These are phyloP conservation scores for Blastomussa wellsi DNA, from an alignment of 92 coral and sea anemone genomes.

Conservation along the genomic window DNA sequence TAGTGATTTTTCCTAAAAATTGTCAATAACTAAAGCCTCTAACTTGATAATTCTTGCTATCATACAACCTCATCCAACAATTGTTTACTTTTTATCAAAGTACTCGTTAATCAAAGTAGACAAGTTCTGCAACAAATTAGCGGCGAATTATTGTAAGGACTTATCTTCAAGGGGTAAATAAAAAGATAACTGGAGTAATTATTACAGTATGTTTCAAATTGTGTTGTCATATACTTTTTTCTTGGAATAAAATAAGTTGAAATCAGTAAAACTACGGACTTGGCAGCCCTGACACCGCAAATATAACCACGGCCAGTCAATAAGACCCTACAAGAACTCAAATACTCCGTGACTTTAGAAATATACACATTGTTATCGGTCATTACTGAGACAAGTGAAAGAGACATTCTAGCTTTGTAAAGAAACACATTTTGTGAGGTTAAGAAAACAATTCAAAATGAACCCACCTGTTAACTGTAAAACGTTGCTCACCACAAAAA, in stretches of 20 bases:
- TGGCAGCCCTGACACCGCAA: background rate
- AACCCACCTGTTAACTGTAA: conserved; percentile 31
- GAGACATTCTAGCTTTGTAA: background rate
- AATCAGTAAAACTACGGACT: no score
- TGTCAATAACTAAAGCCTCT: background rate
- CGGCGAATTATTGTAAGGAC: background rate
- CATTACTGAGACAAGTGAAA: background rate
- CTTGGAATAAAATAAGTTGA: background rate
- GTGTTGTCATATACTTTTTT: background rate
- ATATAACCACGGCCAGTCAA: background rate
- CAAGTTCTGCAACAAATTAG: background rate
- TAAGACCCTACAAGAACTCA: background rate
- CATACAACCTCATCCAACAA: background rate
- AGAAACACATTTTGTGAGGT: background rate
- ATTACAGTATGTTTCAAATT: background rate
- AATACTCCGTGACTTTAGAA: background rate
- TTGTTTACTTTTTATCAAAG: conserved; percentile 7
- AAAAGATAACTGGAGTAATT: background rate
- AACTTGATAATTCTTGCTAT: background rate
- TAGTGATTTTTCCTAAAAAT: background rate
- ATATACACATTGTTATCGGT: background rate
- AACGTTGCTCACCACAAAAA: conserved; percentile 13
- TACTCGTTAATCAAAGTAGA: background rate
- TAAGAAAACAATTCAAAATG: background rate
- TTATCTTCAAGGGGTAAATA: background rate